phyloP scores from a whole-genome alignment of 1,140 invertebrate genomes.

The Onthophagus taurus region DNA sequence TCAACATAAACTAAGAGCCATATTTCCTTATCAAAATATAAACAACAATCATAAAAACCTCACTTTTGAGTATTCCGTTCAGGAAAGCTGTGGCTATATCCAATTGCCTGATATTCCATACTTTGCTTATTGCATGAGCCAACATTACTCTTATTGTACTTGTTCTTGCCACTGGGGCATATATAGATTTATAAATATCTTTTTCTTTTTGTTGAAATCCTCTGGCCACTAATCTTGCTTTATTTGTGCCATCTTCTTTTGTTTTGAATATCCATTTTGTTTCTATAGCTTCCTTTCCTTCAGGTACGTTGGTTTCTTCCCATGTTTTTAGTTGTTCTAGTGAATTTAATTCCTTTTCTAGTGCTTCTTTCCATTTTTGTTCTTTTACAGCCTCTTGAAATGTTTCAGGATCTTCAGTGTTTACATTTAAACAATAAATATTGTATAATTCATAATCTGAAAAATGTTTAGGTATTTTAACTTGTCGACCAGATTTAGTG shows the following conservation, averaged over 20 bases:
- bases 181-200: not conserved
- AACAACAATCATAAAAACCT: too few species aligned
- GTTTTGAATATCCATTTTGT: slow-evolving; percentile 23
- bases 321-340: not conserved
- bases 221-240: slow-evolving; percentile 25
- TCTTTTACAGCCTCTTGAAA: not conserved
- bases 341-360: slow-evolving; percentile 1
- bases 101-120: too few species aligned
- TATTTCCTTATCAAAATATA: too few species aligned
- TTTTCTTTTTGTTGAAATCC: slow-evolving; percentile 6
- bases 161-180: slow-evolving; percentile 13
- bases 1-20: too few species aligned
- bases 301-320: not conserved
- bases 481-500: not conserved
- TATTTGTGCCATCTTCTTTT: slow-evolving; percentile 23
- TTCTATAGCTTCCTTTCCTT: slow-evolving; percentile 10
- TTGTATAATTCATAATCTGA: not conserved
- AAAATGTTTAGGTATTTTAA: not conserved
- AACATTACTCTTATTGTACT: too few species aligned
- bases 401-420: not conserved
- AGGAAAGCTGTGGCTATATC: too few species aligned
- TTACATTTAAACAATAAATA: not conserved
- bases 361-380: not conserved
- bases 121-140: too few species aligned
- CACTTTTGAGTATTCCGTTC: too few species aligned